A percentile compares a stretch with the other conserved stretches of the same genome.
Conservation (phyloP, 1,140 invertebrate genomes). For the Aradophagus sp. region DNA sequence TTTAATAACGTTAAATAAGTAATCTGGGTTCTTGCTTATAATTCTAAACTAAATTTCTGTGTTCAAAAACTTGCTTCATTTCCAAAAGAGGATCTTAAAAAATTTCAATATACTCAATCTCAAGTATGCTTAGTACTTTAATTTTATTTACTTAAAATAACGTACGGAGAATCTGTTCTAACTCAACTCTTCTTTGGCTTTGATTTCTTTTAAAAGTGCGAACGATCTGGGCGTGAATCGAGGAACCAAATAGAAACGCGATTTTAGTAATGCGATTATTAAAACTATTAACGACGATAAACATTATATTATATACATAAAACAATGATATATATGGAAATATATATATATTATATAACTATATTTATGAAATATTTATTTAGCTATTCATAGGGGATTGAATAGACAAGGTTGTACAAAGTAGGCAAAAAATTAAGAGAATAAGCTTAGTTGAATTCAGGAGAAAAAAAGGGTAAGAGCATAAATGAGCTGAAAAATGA, state of each 20-base stretch:
- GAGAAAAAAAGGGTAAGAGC: constrained; percentile 23
- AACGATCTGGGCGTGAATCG: not conserved
- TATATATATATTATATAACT: constrained; percentile 62
- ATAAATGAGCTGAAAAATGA: constrained; percentile 1
- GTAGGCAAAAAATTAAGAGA: constrained; percentile 58
- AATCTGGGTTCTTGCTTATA: too few species aligned
- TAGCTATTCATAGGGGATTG: constrained; percentile 66
- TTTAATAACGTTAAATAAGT: too few species aligned
- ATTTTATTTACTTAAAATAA: too few species aligned
- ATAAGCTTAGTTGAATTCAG: too few species aligned
- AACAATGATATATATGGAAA: constrained; percentile 64
- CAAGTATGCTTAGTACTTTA: too few species aligned
- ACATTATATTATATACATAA: constrained; percentile 63
- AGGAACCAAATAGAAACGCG: constrained; percentile 10
- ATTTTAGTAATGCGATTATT: constrained; percentile 58
- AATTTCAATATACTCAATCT: too few species aligned
- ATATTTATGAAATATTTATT: constrained; percentile 75
- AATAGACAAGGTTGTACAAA: constrained; percentile 69
- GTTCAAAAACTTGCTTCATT: too few species aligned
- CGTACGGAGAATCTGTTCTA: too few species aligned
- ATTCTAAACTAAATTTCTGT: too few species aligned
- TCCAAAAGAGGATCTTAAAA: too few species aligned
- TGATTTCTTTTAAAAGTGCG: too few species aligned
- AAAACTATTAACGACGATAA: constrained; percentile 60
- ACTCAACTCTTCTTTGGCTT: too few species aligned